A percentile compares a stretch with the other conserved stretches of the same genome.
Conservation (phyloP, 2,888 invertebrate species). For the Hydrotaea cyrtoneurina region DNA sequence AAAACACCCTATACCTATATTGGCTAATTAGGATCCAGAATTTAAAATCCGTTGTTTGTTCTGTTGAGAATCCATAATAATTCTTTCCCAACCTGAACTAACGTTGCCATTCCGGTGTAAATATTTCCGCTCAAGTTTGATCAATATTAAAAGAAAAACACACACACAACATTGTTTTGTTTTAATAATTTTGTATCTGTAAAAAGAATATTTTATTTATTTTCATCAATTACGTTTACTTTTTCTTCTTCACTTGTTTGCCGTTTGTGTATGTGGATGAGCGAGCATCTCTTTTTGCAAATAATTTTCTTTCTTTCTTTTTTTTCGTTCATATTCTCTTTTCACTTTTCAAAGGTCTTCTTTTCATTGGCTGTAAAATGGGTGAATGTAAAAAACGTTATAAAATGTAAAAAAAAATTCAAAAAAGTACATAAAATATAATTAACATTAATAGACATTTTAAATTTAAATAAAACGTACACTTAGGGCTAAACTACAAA, state of each 20-base stretch:
- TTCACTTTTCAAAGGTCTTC: conserved; percentile 22
- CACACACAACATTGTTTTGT: conserved; percentile 13
- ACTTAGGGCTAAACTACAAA: neutral
- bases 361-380: conserved; percentile 42
- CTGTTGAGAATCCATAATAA: too few relatives aligned
- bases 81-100: too few relatives aligned
- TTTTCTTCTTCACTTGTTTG: conserved; percentile 52
- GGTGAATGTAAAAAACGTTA: conserved; percentile 58
- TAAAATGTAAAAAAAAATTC: conserved; percentile 50
- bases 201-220: conserved; percentile 62
- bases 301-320: neutral
- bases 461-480: conserved; percentile 6
- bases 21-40: too few relatives aligned
- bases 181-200: conserved; percentile 46
- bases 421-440: conserved; percentile 31
- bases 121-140: too few relatives aligned
- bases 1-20: too few relatives aligned
- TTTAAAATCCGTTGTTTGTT: too few relatives aligned
- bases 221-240: conserved; percentile 42
- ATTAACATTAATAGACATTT: conserved; percentile 19
- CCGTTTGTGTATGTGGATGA: conserved; percentile 44
- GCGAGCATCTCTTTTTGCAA: conserved; percentile 53
- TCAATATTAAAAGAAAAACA: conserved; percentile 35
- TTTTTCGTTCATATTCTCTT: conserved; percentile 23
- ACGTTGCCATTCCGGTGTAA: too few relatives aligned